Base-by-base conservation (phyloP, 2,113 vertebrate species). In the Coryphaenoides rupestris region DNA sequence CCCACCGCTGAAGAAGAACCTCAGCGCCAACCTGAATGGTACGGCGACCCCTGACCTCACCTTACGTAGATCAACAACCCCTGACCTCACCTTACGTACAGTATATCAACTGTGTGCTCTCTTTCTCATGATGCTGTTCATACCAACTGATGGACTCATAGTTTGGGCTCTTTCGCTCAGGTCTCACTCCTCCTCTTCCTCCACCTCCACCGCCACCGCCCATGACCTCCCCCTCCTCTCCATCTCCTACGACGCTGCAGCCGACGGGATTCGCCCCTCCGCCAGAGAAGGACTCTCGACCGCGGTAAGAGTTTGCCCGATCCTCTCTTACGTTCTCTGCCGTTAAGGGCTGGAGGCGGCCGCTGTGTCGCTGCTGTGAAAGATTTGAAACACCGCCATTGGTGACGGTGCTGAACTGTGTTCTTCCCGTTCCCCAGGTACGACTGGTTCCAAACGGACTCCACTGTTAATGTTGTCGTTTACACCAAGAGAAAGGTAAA, bases 381-480 rank as follows among this genome's bases (percentile, higher is more conserved):
- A 45, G 40, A 3, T 6, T n/a, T n/a, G 13, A 6, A 1, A 6
- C 40, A 45, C 40, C 5, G 5, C 16, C 14, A 50, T 6, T n/a
- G 2, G 0, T 63, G 26, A 66, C 55, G 62, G 21, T 46, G n/a
- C n/a, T n/a, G n/a, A n/a, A n/a, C n/a, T n/a, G 10, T 77, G 5
- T 62, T 17, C 49, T 68, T n/a, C 65, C 47, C 23, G 0, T 68
- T 23, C 4, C 21, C 19, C 1, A 99, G 97, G 87, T 98, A 91
- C 53, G 95, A 99, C 68, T 99, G 97, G 97, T 98, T 98, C 87
- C 96, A 99, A 69, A 97, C 94, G 19, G 93, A 95, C 15, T 86
- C 49, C 57, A 84, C 78, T 14, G 83, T 98, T 70, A 93, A 91
- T 55, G 14, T 98, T 74, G 89, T 94, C 12, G 73, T 98, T 81